Percentiles rank a stretch among this genome's conserved stretches.
Evolutionary conservation across 2,113 vertebrate species (phyloP).

Genomic region (Onychostruthus taczanowskii): DNA sequence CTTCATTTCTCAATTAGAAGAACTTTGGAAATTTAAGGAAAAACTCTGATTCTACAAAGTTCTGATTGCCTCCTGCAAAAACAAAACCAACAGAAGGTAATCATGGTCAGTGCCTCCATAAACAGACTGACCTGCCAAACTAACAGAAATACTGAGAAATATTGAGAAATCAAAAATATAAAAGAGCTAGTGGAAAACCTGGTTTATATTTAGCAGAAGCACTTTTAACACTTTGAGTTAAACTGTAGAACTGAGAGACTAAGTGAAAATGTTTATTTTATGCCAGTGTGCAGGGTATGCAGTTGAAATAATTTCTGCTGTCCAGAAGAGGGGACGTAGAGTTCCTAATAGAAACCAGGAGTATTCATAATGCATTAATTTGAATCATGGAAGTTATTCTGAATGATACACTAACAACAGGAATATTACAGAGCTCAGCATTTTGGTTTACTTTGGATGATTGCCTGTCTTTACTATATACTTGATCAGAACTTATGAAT

Average conservation of each 20-base stretch:
- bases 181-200: constrained; percentile 26
- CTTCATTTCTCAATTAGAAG: neutral
- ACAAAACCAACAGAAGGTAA: neutral
- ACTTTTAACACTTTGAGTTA: constrained; percentile 15
- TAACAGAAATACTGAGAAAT: constrained; percentile 44
- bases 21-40: neutral
- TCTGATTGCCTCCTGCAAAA: neutral
- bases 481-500: neutral
- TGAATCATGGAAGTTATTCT: neutral
- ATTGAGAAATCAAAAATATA: constrained; percentile 18
- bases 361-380: neutral
- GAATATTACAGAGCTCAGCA: neutral
- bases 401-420: neutral
- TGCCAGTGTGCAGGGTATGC: neutral
- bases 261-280: neutral
- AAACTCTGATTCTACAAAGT: neutral
- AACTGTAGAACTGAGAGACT: neutral
- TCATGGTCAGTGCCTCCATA: neutral
- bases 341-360: neutral
- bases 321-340: neutral
- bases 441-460: neutral
- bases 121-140: constrained; percentile 19
- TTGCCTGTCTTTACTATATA: neutral
- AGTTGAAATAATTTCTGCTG: neutral
- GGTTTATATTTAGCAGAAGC: constrained; percentile 28